Evolutionary conservation across 2,113 vertebrate genomes (phyloP), one percentile per base, ranked within the genome.

Genomic region (rabbit (Oryctolagus cuniculus)): DNA sequence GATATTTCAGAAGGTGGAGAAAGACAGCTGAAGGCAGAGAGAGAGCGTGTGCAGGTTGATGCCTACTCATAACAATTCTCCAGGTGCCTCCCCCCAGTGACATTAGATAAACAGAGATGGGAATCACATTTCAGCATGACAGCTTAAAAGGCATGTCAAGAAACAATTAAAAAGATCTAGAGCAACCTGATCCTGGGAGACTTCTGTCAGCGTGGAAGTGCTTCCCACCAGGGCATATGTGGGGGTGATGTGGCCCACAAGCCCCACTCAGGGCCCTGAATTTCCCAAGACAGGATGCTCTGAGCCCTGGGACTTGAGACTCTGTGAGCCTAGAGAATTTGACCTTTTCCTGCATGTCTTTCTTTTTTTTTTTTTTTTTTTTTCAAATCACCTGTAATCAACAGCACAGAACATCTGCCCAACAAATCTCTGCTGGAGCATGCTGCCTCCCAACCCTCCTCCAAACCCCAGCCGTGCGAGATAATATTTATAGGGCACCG

Each of bases 121-220:
- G 96, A 92, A 70, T 22, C 83, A 27, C 95, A 90, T 83, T 93
- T 90, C 89, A 97, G 80, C 2, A 0, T 78, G 94, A 91, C 81
- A 95, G 84, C 64, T 96, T 96, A 83, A 96, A 94, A 96, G 2
- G 69, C 84, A 92, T 1, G 10, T 70, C 9, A 97, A 94, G 81
- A 95, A 94, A 75, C 31, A 96, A 91, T 95, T 91, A 66, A 55
- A 89, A 96, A 97, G 77, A 75, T 75, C 90, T 64, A 79, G 66
- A 55, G 10, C 96, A 55, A 27, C 31, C 77, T 0, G 15, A 87
- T 74, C 92, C 90, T 53, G 24, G 36, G 82, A 93, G 92, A 88
- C 67, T 81, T 86, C 6, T 64, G 92, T 87, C 67, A 87, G 27
- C 53, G 61, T 51, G 21, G 85, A 55, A 21, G 7, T 25, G 49